Percentiles rank a stretch among this genome's conserved stretches.
Evolutionary conservation across 2,888 invertebrate species (phyloP).

Genomic region (Diplolepis rosae): DNA sequence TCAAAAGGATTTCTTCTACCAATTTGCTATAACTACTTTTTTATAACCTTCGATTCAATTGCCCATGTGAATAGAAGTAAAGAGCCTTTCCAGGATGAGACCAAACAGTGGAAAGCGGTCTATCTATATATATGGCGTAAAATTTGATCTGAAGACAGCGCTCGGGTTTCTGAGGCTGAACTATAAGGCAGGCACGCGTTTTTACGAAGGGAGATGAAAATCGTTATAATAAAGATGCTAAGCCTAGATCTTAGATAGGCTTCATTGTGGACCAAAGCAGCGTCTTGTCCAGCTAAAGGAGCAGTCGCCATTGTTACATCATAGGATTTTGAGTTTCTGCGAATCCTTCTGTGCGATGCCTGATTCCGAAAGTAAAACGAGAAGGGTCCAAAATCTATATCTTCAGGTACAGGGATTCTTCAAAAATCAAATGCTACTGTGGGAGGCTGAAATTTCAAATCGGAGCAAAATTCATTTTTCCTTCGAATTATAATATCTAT

Average conservation of each 20-base stretch:
- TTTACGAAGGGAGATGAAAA: slow-evolving; percentile 41
- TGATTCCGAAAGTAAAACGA: slow-evolving; percentile 66
- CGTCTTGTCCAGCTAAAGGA: slow-evolving; percentile 57
- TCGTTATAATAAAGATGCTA: slow-evolving; percentile 56
- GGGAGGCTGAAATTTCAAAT: no score
- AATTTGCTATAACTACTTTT: not conserved
- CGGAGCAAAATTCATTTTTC: no score
- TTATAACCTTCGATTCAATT: not conserved
- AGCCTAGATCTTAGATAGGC: slow-evolving; percentile 55
- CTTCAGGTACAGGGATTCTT: not conserved
- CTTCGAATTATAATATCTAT: no score
- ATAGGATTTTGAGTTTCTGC: slow-evolving; percentile 65
- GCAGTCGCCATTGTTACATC: slow-evolving; percentile 69
- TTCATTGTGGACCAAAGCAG: slow-evolving; percentile 67
- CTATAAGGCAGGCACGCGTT: not conserved
- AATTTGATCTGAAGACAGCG: not conserved
- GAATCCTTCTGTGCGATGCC: slow-evolving; percentile 57
- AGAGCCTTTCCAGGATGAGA: not conserved
- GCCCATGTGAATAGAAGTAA: no score
- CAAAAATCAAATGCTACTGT: not conserved
- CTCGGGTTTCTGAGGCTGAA: no score
- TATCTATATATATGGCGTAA: no score
- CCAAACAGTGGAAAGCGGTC: not conserved
- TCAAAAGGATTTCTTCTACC: not conserved
- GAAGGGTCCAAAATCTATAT: slow-evolving; percentile 57